phyloP scores from a whole-genome alignment of 2,888 invertebrate species.

The Luffia ferchaultella region DNA sequence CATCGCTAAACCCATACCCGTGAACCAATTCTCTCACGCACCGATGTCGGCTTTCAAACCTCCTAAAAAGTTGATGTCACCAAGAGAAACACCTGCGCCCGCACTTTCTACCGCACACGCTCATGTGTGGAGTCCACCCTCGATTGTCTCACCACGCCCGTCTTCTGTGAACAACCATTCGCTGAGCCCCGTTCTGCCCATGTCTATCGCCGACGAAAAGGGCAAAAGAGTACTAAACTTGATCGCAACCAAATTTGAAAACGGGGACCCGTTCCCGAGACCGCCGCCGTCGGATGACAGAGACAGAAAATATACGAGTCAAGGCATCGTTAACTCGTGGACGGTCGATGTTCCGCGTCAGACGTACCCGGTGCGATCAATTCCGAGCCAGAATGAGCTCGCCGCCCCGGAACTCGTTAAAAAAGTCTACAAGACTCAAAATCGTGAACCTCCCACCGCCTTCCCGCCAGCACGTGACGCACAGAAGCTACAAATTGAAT shows the following conservation, averaged over 20 bases:
- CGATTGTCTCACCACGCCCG: constrained; percentile 27
- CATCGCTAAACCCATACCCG: constrained; percentile 65
- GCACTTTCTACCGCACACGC: constrained; percentile 34
- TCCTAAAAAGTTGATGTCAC: constrained; percentile 47
- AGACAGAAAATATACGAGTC: neutral
- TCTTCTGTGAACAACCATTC: constrained; percentile 26
- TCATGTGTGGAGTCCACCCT: constrained; percentile 53
- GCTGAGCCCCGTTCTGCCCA: constrained; percentile 5
- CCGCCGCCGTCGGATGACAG: neutral
- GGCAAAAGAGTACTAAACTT: constrained; percentile 58
- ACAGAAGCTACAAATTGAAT: constrained; percentile 52
- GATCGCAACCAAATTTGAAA: constrained; percentile 65
- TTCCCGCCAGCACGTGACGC: constrained; percentile 35
- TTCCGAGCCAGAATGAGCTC: constrained; percentile 45
- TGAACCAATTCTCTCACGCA: constrained; percentile 80
- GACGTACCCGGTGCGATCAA: constrained; percentile 36
- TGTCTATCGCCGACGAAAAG: constrained; percentile 28
- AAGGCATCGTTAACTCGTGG: no score
- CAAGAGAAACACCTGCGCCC: constrained; percentile 21
- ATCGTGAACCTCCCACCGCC: constrained; percentile 13
- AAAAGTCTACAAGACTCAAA: constrained; percentile 22
- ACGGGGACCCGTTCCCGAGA: neutral
- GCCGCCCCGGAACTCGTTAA: constrained; percentile 52
- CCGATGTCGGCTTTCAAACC: constrained; percentile 81
- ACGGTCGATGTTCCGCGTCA: constrained; percentile 11